phyloP scores from a whole-genome alignment of 2,113 vertebrate genomes.

The Rattus norvegicus region DNA sequence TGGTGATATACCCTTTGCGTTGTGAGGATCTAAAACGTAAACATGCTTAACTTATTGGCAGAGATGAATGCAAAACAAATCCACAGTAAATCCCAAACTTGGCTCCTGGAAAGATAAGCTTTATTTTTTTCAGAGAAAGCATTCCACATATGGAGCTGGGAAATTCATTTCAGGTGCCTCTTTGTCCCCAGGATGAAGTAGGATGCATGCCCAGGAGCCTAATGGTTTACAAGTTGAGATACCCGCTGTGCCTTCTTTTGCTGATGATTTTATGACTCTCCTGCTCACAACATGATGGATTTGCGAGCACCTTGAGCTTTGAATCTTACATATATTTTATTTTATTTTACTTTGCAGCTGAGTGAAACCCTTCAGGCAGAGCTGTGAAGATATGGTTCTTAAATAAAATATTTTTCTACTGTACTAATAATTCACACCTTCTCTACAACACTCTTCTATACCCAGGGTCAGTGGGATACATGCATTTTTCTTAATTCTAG shows the following conservation, averaged over 20 bases:
- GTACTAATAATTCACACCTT: constrained; percentile 57
- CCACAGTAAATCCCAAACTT: background rate
- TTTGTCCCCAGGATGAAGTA: constrained; percentile 19
- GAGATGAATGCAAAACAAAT: constrained; percentile 10
- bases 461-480: constrained; percentile 49
- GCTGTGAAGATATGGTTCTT: constrained; percentile 61
- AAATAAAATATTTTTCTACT: constrained; percentile 71
- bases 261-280: constrained; percentile 55
- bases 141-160: background rate
- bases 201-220: background rate
- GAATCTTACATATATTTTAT: background rate
- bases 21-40: background rate
- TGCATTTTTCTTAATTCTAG: constrained; percentile 66
- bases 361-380: constrained; percentile 64
- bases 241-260: background rate
- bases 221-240: constrained; percentile 53
- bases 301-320: constrained; percentile 43
- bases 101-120: constrained; percentile 9
- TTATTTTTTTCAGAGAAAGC: background rate
- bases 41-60: background rate
- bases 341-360: constrained; percentile 29
- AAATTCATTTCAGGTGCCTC: constrained; percentile 21
- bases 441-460: constrained; percentile 37
- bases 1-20: background rate
- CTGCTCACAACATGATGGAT: constrained; percentile 48